Evolutionary conservation across 2,888 invertebrate species (phyloP).

Genomic region (Drosophila pseudotakahashii): DNA sequence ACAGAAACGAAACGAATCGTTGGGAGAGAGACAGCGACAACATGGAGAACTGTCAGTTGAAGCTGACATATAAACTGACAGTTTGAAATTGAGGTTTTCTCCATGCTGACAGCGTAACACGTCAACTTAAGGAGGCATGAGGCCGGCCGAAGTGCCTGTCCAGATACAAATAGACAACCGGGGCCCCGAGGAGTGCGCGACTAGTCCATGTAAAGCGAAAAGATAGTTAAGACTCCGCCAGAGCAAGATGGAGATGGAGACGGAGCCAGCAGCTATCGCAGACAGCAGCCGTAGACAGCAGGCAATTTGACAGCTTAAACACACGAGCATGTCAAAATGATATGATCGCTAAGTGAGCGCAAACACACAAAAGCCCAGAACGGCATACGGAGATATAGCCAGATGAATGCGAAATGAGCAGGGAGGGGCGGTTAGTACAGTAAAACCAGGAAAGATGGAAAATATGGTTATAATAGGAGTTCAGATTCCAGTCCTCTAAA

Average conservation of each 20-base stretch:
- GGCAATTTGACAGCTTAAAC: conserved; percentile 80
- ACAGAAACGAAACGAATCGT: conserved; percentile 40
- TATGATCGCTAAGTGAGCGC: conserved; percentile 79
- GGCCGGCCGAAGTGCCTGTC: conserved; percentile 74
- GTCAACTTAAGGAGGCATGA: conserved; percentile 80
- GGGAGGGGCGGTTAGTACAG: conserved; percentile 15
- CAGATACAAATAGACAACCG: conserved; percentile 77
- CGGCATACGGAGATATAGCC: conserved; percentile 26
- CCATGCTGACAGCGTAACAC: conserved; percentile 80
- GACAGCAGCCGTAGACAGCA: conserved; percentile 69
- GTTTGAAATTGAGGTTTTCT: conserved; percentile 83
- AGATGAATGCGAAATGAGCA: conserved; percentile 38
- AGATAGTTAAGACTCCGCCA: conserved; percentile 41
- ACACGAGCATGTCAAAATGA: conserved; percentile 79
- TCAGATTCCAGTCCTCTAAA: background rate
- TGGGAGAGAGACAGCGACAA: conserved; percentile 49
- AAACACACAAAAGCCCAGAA: conserved; percentile 53
- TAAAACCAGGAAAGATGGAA: background rate
- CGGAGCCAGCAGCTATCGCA: conserved; percentile 35
- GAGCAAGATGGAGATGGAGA: conserved; percentile 14
- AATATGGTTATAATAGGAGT: background rate
- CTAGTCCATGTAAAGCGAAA: conserved; percentile 43
- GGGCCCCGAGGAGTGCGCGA: conserved; percentile 29
- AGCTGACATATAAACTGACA: conserved; percentile 83
- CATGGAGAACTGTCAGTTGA: conserved; percentile 82